Evolutionary conservation across 2,113 vertebrate genomes (phyloP).

Genomic region (Sander vitreus): DNA sequence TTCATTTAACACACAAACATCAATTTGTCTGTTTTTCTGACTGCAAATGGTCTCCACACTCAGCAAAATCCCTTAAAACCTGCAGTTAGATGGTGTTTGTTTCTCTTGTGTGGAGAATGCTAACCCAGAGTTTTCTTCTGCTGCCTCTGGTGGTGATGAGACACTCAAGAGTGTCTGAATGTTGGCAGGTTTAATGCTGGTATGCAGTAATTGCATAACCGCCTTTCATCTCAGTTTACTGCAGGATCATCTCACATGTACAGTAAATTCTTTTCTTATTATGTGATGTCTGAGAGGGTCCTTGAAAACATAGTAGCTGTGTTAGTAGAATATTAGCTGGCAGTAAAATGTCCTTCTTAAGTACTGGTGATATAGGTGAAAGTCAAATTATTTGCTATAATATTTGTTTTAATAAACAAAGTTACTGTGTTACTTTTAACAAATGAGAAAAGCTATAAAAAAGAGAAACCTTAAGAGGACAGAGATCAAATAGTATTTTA

Average conservation of each 20-base stretch:
- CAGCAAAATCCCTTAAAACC: not conserved
- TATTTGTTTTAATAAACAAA: not conserved
- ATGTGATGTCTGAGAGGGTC: constrained; percentile 27
- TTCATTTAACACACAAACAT: not conserved
- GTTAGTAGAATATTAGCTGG: not conserved
- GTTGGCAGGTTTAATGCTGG: not conserved
- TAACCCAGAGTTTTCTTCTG: not conserved
- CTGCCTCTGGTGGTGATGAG: constrained; percentile 20
- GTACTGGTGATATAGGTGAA: not conserved
- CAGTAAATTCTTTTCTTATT: constrained; percentile 19
- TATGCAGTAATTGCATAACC: constrained; percentile 16
- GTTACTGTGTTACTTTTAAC: not conserved
- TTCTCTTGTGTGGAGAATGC: not conserved
- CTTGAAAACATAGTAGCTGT: constrained; percentile 13
- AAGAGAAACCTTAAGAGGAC: not conserved
- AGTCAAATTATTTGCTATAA: not conserved
- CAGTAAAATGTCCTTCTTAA: not conserved
- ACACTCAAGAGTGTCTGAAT: not conserved
- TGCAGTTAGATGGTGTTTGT: not conserved
- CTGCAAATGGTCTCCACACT: not conserved
- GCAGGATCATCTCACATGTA: constrained; percentile 31
- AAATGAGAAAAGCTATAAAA: not conserved
- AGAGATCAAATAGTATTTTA: not conserved
- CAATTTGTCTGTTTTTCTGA: constrained; percentile 10
- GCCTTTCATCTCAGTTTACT: not conserved